phyloP scores from a whole-genome alignment of 2,113 vertebrate species.

The Lagopus muta region DNA sequence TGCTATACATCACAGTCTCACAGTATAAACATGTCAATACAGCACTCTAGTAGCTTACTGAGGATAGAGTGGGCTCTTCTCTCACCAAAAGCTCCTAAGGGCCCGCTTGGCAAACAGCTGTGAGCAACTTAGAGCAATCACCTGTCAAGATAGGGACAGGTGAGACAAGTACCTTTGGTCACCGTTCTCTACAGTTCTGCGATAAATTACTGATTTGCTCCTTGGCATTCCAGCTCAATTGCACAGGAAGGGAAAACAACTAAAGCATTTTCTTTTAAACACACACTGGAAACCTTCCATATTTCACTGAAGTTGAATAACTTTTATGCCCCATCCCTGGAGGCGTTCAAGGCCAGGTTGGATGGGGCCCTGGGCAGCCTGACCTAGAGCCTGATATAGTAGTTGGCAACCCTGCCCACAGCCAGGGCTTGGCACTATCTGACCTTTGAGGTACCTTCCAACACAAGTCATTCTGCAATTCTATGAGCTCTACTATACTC shows the following conservation, averaged over 20 bases:
- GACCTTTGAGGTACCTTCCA: no score
- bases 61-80: not conserved
- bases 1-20: not conserved
- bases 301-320: not conserved
- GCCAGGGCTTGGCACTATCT: no score
- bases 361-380: no score
- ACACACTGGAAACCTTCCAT: not conserved
- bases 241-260: not conserved
- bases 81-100: slow-evolving; percentile 43
- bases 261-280: not conserved
- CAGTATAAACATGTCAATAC: not conserved
- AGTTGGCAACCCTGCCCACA: no score
- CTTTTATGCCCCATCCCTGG: no score
- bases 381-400: no score
- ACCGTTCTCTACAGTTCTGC: not conserved
- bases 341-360: no score
- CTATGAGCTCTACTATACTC: not conserved
- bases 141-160: slow-evolving; percentile 19
- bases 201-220: not conserved
- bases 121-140: slow-evolving; percentile 55
- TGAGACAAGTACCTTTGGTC: not conserved
- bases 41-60: slow-evolving; percentile 33
- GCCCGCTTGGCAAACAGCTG: slow-evolving; percentile 44
- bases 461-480: no score
- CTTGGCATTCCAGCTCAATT: not conserved